phyloP scores from a whole-genome alignment of 2,113 vertebrate species.

The Elephas maximus region DNA sequence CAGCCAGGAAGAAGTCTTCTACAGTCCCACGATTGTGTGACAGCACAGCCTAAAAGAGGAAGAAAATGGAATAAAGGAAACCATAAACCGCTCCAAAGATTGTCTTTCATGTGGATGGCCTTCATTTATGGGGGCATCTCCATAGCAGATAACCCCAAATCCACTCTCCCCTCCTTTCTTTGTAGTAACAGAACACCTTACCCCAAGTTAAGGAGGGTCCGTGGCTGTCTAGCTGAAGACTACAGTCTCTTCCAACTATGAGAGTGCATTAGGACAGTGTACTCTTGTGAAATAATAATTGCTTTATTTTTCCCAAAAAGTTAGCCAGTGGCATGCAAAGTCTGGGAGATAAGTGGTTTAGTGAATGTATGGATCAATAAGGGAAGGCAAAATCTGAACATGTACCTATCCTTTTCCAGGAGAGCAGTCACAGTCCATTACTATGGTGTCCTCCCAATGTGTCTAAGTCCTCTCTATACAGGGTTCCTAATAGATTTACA shows the following conservation, averaged over 20 bases:
- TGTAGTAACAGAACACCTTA: not conserved
- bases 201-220: no score
- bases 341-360: not conserved
- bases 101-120: not conserved
- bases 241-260: not conserved
- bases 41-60: conserved; percentile 88
- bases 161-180: no score
- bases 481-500: not conserved
- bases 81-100: not conserved
- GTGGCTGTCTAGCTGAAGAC: not conserved
- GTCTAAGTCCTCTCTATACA: not conserved
- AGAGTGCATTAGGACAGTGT: not conserved
- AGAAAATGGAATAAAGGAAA: not conserved
- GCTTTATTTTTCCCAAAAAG: not conserved
- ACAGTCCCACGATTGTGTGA: conserved; percentile 89
- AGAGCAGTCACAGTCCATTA: not conserved
- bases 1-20: conserved; percentile 93
- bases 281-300: not conserved
- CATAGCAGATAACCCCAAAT: not conserved
- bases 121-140: not conserved
- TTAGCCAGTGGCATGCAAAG: not conserved
- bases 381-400: not conserved
- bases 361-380: not conserved
- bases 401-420: not conserved
- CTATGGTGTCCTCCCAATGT: not conserved